phyloP scores from a whole-genome alignment of 2,113 vertebrate genomes.

The Neogobius melanostomus region DNA sequence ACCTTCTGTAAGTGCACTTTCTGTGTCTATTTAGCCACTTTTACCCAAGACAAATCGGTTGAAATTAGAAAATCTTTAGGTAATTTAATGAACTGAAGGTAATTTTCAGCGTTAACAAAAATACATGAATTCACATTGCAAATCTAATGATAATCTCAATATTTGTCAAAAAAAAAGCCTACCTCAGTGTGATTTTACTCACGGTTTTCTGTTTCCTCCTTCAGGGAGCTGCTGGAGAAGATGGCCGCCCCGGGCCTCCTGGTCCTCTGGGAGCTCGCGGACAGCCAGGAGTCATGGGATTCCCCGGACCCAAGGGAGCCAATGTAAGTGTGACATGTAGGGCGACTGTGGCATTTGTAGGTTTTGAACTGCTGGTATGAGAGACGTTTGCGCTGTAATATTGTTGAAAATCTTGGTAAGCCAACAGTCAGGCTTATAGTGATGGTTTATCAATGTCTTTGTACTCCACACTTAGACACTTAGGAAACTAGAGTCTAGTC shows the following conservation, averaged over 20 bases:
- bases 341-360: background rate
- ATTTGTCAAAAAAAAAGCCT: background rate
- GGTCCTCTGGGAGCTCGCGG: conserved; percentile 92
- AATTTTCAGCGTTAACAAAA: too few species aligned
- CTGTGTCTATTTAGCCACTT: background rate
- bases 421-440: background rate
- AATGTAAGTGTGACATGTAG: conserved; percentile 78
- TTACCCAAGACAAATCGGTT: too few species aligned
- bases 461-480: too few species aligned
- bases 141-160: too few species aligned
- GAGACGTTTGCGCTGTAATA: too few species aligned
- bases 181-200: background rate
- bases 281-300: conserved; percentile 97
- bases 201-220: background rate
- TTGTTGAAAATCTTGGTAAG: too few species aligned
- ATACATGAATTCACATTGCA: too few species aligned
- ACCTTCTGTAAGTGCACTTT: conserved; percentile 82
- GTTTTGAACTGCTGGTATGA: too few species aligned
- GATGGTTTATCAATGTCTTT: background rate
- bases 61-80: too few species aligned
- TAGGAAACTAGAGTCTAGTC: too few species aligned
- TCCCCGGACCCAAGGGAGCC: conserved; percentile 96
- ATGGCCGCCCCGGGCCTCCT: conserved; percentile 92
- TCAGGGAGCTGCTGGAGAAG: conserved; percentile 89
- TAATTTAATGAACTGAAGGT: too few species aligned